Percentiles rank a stretch among this genome's conserved stretches.
phyloP scores from a whole-genome alignment of 1,140 invertebrate genomes.

The Drosophila auraria region DNA sequence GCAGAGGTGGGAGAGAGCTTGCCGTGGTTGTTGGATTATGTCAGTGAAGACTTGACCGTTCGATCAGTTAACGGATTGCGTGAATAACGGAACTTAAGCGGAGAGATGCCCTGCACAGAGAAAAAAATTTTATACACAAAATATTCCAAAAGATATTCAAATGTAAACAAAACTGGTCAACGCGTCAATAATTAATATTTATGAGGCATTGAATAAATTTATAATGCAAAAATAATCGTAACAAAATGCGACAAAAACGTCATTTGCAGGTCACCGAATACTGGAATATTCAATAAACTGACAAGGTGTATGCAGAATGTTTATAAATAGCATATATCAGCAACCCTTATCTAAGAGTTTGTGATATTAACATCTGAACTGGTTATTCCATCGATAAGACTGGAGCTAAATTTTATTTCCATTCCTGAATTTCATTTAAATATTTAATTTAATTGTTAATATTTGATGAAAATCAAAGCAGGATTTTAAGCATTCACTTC shows the following conservation, averaged over 20 bases:
- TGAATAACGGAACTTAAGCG: conserved; percentile 15
- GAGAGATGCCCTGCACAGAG: neutral
- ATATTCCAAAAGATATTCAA: neutral
- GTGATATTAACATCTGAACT: neutral
- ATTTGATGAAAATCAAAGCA: no score
- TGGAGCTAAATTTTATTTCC: no score
- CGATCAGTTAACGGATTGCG: conserved; percentile 19
- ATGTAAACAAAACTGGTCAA: neutral
- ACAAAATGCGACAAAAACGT: neutral
- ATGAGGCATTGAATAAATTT: neutral
- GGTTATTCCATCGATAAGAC: neutral
- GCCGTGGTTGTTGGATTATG: conserved; percentile 21
- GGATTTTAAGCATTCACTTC: no score
- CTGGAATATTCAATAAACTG: neutral
- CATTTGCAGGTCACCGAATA: neutral
- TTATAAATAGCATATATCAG: neutral
- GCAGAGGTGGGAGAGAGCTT: conserved; percentile 21
- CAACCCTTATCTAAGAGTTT: neutral
- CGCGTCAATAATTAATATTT: neutral
- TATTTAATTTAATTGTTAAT: no score
- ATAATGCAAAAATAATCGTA: neutral
- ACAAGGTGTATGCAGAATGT: neutral
- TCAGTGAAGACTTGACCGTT: conserved; percentile 23
- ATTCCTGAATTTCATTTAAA: no score
- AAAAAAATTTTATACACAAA: neutral